Base-by-base conservation (phyloP, 2,113 vertebrate genomes). In the Fregata magnificens region DNA sequence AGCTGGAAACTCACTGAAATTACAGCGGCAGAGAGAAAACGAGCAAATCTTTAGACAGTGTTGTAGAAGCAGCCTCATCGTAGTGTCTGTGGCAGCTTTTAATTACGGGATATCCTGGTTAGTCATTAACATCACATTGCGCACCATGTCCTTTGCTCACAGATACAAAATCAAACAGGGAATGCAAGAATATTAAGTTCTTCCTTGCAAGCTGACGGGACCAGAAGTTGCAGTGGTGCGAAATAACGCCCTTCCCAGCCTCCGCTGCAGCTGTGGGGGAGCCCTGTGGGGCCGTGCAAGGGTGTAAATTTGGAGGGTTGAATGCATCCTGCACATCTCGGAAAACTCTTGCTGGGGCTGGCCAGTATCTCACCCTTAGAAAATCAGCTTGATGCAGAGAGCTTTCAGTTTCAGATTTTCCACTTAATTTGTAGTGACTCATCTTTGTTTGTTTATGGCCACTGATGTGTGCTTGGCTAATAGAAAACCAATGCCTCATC, bases 321-420 rank as follows among this genome's bases (percentile, higher is more conserved):
- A 50, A 26, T 19, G 16, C 4, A 44, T 11, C 8, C 36, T 70
- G 31, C 10, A 22, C 36, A 24, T 83, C 50, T 61, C 4, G 0
- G 22, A 76, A 69, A 55, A 25, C 14, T 28, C 12, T 63, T 82
- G 14, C 29, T n/a, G 16, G 19, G 6, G 5, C 45, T 83, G 20
- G 59, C 38, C 42, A 42, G 18, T 28, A 55, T 63, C 9, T 89
- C 42, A 65, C 36, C n/a, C 76, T 91, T 88, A 32, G 81, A 92
- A 90, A 78, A 38, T 5, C 44, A 62, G 20, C 31, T 70, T 25
- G 16, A 71, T 66, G 45, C 38, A 76, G 36, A 83, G 20, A 92
- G 62, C 28, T 97, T 94, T 86, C 77, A 63, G n/a, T 95, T 98
- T 96, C 77, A 69, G 28, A 93, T 93, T 97, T 97, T 97, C 86